These are phyloP conservation scores for Ammospiza caudacuta DNA, from an alignment of 2,113 vertebrate species.

Conservation along the genomic window DNA sequence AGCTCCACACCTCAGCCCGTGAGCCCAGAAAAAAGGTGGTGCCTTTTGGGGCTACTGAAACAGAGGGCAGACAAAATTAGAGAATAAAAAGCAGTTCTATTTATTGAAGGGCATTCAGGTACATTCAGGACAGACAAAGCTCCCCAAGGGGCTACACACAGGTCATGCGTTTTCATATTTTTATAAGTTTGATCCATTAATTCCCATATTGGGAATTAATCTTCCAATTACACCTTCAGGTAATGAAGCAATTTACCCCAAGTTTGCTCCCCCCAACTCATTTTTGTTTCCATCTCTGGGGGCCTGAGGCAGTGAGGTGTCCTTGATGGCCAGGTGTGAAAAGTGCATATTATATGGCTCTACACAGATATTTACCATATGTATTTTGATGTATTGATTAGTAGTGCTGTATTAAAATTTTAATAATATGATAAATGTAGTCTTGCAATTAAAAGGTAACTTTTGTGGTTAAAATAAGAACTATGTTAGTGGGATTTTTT, in stretches of 20 bases:
- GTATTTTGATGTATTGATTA: too few species aligned
- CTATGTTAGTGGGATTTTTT: too few species aligned
- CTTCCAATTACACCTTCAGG: background rate
- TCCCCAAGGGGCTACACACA: background rate
- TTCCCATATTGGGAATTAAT: background rate
- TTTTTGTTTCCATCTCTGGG: fast-evolving
- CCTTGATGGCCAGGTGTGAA: background rate
- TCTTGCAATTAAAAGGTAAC: too few species aligned
- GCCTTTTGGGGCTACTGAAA: background rate
- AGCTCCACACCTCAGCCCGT: fast-evolving
- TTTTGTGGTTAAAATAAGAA: too few species aligned
- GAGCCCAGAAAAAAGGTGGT: background rate
- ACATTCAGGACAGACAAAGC: background rate
- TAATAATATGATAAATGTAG: too few species aligned
- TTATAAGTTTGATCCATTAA: background rate
- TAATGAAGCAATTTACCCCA: background rate
- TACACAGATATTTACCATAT: too few species aligned
- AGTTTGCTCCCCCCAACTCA: background rate
- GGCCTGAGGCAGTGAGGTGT: background rate
- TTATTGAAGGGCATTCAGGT: background rate
- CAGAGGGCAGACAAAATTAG: background rate
- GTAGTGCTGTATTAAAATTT: too few species aligned
- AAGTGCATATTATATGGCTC: too few species aligned
- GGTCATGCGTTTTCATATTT: background rate
- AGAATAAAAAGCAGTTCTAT: background rate